Evolutionary conservation across 2,888 invertebrate species (phyloP), one percentile per base, ranked within the genome.

Genomic region (Drepanosiphum platanoidis): DNA sequence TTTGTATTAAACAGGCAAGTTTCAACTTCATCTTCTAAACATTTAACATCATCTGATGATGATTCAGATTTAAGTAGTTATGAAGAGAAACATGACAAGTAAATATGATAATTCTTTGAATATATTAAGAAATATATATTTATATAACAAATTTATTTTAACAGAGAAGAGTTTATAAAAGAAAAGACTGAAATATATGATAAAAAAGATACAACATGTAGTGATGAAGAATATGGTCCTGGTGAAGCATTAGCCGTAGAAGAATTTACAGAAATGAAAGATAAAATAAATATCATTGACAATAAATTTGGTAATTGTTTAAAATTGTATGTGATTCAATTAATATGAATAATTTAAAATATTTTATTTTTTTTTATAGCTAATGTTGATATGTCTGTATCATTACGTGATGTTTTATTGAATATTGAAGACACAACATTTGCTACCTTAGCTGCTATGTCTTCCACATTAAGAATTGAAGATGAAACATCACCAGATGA

Each of bases 401-500:
- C 84, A 70, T 27, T 90, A 58, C 88, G 90, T n/a, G 90, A 90
- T 86, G 91, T 94, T 3, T 91, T 93, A 1, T 90, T 94, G 7
- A 93, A 93, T 0, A 91, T 94, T 61, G 94, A 94, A 88, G 94
- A 94, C 89, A 92, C 93, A 3, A 94, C 94, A 88, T 95, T 95
- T 88, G 95, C 95, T 0, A 92, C 92, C 86, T 91, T 94, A 88
- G 94, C 94, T 3, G 88, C 88, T 15, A 93, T 94, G 75, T 94
- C 93, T 68, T 92, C 93, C 0, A 93, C 93, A 66, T 92, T 93
- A 86, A 90, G 95, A 52, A 90, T 96, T 46, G 95, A 95, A 87
- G 95, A 96, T 88, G 95, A 96, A 89, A 94, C 95, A 0, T 95
- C 95, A 0, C 96, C 96, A 22, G 94, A 95, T 30, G 86, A 86